Evolutionary conservation across 2,113 vertebrate species (phyloP), one percentile per base, ranked within the genome.

Genomic region (Procavia capensis): DNA sequence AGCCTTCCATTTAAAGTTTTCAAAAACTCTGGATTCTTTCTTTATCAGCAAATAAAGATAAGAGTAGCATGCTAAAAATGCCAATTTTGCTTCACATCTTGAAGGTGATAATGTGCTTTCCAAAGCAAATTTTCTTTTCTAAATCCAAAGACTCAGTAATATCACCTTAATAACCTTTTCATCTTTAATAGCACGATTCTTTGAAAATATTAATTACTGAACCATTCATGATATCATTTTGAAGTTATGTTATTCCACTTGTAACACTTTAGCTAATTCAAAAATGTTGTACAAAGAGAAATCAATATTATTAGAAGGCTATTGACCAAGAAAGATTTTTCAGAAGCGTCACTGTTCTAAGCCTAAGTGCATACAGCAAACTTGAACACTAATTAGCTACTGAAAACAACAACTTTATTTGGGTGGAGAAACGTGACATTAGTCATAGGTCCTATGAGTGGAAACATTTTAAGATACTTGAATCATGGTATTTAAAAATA

Each of bases 31-130:
- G 98, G 98, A 98, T 98, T 98, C 97, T 98, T 97, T 98, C 98
- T 98, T 98, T 97, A 98, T 97, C 98, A 98, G 98, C 98, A 98
- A 98, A 98, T 98, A 99, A 99, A 98, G 98, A 99, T 99, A 98
- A 99, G 98, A 97, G 82, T 14, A 98, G 96, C 96, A 98, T 98
- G 97, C 97, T 98, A 95, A 98, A 98, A 98, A 98, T 98, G 97
- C 92, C 98, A 94, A 97, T 97, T 98, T 98, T 98, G 97, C 97
- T 92, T 98, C 97, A 86, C 97, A 91, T 97, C 98, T 98, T 97
- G 95, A 98, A 98, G 97, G 97, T 95, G 97, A 98, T 98, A 98
- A 98, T 68, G 36, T 79, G 91, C 59, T 97, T 98, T 97, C 94
- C 92, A 97, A 94, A 94, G 97, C 41, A 98, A 98, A 97, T 95